Percentiles rank a stretch among this genome's conserved stretches.
phyloP scores from a whole-genome alignment of 2,888 invertebrate species.

The Carabus problematicus region DNA sequence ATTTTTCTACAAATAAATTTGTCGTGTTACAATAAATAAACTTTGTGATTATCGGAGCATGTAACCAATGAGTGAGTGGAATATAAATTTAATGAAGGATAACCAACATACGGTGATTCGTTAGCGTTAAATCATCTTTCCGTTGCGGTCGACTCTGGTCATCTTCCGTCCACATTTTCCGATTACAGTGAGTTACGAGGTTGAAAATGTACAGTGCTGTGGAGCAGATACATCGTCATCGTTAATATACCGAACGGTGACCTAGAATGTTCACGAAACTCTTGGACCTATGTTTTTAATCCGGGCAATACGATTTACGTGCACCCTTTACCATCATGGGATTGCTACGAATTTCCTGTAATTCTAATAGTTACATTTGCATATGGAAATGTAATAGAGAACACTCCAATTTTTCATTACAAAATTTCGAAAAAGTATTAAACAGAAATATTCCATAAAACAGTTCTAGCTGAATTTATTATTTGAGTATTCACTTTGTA shows the following conservation, averaged over 20 bases:
- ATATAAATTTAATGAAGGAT: no score
- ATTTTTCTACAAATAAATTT: no score
- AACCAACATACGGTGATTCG: not conserved
- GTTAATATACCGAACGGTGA: not conserved
- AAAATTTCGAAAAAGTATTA: no score
- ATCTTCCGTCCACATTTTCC: constrained; percentile 27
- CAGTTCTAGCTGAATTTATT: no score
- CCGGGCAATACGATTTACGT: not conserved
- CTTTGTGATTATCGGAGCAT: no score
- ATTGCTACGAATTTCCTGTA: not conserved
- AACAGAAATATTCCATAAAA: no score
- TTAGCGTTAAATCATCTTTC: constrained; percentile 30
- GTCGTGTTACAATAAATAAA: no score
- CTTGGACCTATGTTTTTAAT: constrained; percentile 4
- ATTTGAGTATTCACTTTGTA: no score
- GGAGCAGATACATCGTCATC: not conserved
- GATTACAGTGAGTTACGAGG: constrained; percentile 20
- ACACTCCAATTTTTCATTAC: no score
- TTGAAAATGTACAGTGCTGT: constrained; percentile 16
- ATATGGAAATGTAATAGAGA: constrained; percentile 4
- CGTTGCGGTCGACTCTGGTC: constrained; percentile 6
- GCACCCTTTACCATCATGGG: not conserved
- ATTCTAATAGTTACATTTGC: not conserved
- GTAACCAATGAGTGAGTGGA: no score
- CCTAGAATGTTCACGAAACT: not conserved